Base-by-base conservation (phyloP, 2,113 vertebrate genomes). In the Pseudopodoces humilis region DNA sequence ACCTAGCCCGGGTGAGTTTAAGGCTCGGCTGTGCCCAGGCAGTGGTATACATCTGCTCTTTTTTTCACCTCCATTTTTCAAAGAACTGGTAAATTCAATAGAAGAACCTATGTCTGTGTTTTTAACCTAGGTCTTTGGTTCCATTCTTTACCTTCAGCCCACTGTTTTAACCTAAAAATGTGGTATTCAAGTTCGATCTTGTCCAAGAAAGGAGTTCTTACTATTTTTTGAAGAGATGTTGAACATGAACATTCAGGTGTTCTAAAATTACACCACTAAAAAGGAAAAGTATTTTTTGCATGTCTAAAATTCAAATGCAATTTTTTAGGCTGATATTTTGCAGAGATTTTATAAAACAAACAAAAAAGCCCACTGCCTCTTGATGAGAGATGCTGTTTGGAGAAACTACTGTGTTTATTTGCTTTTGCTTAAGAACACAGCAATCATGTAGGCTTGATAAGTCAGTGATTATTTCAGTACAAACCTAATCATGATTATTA, bases 321-420 rank as follows among this genome's bases (percentile, higher is more conserved):
- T 53, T 85, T 92, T 60, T 84, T 70, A 77, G 81, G 35, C 17
- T 59, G 49, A 33, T 88, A 47, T 93, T 96, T 91, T 79, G n/a
- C 59, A 55, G 35, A 86, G 30, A 78, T 55, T 17, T 39, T 43
- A 43, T 16, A 16, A 43, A 43, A 43, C 14, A 43, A 43, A 43
- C 23, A 77, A 64, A 81, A 63, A 90, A 78, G 6, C 30, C 47
- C 33, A 31, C 55, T 58, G 28, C n/a, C 41, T 88, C 74, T 39
- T 52, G 49, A 53, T 65, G 39, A 90, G 55, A 50, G 49, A 69
- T 49, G 63, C 41, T 80, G 50, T 64, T 88, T 79, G 47, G 64
- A 81, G 60, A 80, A 92, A 72, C 47, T 62, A 58, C 43, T 14
- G 18, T 56, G 53, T 78, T 91, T 82, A 49, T 77, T 78, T 94